phyloP scores from a whole-genome alignment of 1,140 invertebrate species.

The Cepaea nemoralis region DNA sequence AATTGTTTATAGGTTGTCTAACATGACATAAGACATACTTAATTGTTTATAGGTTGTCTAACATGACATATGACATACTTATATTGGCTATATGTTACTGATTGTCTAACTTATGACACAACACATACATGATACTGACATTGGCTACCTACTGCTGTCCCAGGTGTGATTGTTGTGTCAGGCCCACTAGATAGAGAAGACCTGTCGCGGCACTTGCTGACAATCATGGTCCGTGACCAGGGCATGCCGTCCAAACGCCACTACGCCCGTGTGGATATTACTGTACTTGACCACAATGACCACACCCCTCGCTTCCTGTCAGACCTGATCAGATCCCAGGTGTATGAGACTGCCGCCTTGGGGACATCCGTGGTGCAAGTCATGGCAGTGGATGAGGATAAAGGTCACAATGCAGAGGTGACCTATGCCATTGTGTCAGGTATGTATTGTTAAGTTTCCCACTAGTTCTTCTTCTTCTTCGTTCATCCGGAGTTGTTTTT shows the following conservation, averaged over 20 bases:
- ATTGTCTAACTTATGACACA: no score
- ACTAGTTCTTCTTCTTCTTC: no score
- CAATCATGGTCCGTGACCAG: constrained; percentile 90
- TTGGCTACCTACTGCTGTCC: no score
- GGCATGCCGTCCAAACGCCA: constrained; percentile 88
- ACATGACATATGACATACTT: no score
- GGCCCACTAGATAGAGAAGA: constrained; percentile 85
- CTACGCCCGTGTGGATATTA: constrained; percentile 85
- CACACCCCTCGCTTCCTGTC: constrained; percentile 86
- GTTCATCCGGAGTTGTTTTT: no score
- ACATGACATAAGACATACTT: no score
- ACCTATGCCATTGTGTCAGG: constrained; percentile 85
- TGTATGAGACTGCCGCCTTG: constrained; percentile 69
- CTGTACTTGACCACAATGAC: constrained; percentile 90
- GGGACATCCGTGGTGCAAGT: constrained; percentile 76
- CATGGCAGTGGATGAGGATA: constrained; percentile 84
- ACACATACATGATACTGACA: no score
- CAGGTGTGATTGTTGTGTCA: constrained; percentile 78
- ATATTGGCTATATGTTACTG: no score
- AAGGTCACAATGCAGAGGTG: constrained; percentile 84
- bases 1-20: no score
- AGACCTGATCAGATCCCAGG: constrained; percentile 66
- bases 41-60: no score
- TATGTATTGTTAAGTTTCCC: no score
- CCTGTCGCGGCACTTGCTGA: constrained; percentile 85